Base-by-base conservation (phyloP, 2,113 vertebrate genomes). In the Daboia siamensis region DNA sequence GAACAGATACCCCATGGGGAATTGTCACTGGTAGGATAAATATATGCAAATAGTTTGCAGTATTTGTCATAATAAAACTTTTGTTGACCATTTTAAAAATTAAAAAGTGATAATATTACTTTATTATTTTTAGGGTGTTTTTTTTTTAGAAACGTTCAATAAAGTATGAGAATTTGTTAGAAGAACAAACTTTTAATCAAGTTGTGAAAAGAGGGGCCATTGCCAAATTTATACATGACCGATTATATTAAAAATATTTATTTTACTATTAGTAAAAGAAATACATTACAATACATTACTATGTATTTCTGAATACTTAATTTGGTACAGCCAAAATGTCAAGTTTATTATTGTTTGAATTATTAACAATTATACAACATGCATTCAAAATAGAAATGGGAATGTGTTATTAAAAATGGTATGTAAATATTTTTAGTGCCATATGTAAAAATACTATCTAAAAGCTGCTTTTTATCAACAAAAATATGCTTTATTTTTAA, bases 401-500 rank as follows among this genome's bases (percentile, higher is more conserved):
- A 23, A 87, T 59, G 8, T 51, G 2, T 4, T 39, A 46, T 64
- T 86, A 54, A 64, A 86, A 54, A 33, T 39, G 6, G 21, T 86
- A 59, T 92, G 39, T 33, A 39, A 51, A 93, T 86, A 12, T 74
- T 48, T 55, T 91, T n/a, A 52, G 46, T 54, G n/a, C 20, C 7
- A 80, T 39, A 39, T 39, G 11, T 89, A 54, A 57, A 48, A 21
- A 92, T 69, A 26, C 6, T 24, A 51, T 33, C 4, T 15, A 85
- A 61, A 74, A 86, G 3, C 61, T 86, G 21, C 26, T 55, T 54
- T 59, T 95, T 95, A 93, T 89, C 92, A 92, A 85, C 52, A 33
- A 0, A 46, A 91, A 64, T 54, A 95, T 92, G 90, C 85, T 20
- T 93, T 48, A 92, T 85, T 89, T 94, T 94, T 90, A 0, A 95